Evolutionary conservation across 2,888 invertebrate genomes (phyloP), one percentile per base, ranked within the genome.

Genomic region (Cosmorhoe ocellata): DNA sequence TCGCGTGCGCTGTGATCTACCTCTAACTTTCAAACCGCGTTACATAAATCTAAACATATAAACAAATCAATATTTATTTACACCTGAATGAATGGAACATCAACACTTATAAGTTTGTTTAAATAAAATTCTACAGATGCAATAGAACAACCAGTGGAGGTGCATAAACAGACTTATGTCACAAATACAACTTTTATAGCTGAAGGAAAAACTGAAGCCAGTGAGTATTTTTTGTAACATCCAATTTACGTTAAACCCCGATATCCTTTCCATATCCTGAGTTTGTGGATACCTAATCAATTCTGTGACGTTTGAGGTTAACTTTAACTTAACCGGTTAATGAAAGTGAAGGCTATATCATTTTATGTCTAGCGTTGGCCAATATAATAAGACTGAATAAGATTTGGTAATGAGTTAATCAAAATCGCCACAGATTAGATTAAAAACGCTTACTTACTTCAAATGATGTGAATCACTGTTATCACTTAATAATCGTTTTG

Each of bases 61-160:
- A 63, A 47, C 43, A 63, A 66, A 61, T 64, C 51, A 65, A 64
- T 57, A 63, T 61, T 60, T 57, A 53, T 56, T 56, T 47, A 54
- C 43, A 44, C 36, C 41, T 56, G 47, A 52, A 56, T 54, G 30
- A 48, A 40, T 38, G 51, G 56, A 62, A 59, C 56, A 63, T 61
- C 57, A 58, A 56, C 44, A 62, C 54, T 63, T 62, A 64, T 66
- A 81, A 85, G 73, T 76, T 77, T 72, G 66, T 80, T 84, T 81
- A 72, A 58, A 75, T 78, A 79, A 83, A 81, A 79, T 84, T 83
- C 89, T 78, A 85, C 90, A 90, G 90, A 89, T 87, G 63, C 81
- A 67, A 71, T 80, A 76, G 79, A 78, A 72, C 81, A 84, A 67
- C 86, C 82, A 76, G 87, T 76, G 82, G 88, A 80, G 80, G 85